phyloP scores from a whole-genome alignment of 2,888 invertebrate genomes.

The Rhagonycha lutea region DNA sequence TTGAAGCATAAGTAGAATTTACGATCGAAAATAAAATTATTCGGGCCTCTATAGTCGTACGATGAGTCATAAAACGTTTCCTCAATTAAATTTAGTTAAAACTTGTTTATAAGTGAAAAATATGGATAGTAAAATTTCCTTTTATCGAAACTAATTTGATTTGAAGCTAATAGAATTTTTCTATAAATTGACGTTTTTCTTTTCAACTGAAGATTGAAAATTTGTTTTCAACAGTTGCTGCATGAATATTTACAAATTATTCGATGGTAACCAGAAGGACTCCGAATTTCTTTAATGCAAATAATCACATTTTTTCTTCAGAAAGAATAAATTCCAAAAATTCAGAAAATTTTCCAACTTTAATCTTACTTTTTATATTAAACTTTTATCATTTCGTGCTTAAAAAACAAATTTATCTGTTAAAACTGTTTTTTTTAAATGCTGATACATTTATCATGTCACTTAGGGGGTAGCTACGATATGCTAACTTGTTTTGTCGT shows the following conservation, averaged over 20 bases:
- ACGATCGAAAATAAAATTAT: too few species aligned
- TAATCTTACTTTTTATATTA: background rate
- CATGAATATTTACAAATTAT: background rate
- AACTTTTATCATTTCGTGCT: background rate
- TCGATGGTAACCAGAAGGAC: background rate
- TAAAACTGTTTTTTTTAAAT: background rate
- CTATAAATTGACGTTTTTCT: background rate
- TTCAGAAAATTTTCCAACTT: background rate
- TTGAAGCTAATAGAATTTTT: background rate
- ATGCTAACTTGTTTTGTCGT: constrained; percentile 3
- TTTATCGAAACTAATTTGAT: background rate
- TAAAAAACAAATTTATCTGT: background rate
- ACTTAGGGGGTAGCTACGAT: constrained; percentile 3
- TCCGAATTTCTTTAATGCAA: background rate
- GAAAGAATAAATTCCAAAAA: background rate
- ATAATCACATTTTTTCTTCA: background rate
- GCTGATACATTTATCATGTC: background rate
- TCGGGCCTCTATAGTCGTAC: too few species aligned
- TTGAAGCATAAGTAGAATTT: too few species aligned
- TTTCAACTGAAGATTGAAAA: background rate
- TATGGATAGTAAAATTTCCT: background rate
- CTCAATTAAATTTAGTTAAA: too few species aligned
- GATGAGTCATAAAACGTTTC: too few species aligned
- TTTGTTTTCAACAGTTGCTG: background rate
- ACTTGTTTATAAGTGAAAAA: background rate